These are phyloP conservation scores for Ciconia nigra DNA, from an alignment of 2,797 vertebrate genomes.

Conservation along the genomic window DNA sequence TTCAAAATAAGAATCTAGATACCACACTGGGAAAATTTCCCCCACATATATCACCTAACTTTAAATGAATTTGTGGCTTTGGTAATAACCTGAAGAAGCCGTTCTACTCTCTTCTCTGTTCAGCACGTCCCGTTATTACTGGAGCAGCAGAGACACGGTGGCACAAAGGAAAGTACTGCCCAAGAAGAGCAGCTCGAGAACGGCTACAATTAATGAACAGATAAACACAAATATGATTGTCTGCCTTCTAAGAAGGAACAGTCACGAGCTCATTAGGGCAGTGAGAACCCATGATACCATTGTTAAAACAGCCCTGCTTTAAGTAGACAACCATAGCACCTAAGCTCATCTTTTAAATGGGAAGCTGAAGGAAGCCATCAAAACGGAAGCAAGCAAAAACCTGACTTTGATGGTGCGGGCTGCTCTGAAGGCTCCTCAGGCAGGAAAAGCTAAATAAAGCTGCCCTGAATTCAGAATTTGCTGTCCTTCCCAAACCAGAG, in stretches of 20 bases:
- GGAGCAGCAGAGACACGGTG: neutral
- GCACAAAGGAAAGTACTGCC: neutral
- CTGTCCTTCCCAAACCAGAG: neutral
- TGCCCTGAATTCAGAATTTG: neutral
- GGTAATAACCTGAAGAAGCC: neutral
- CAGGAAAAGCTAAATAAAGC: neutral
- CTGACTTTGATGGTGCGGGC: neutral
- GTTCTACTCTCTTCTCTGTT: neutral
- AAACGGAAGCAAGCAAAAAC: neutral
- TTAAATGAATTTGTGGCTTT: neutral
- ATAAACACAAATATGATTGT: constrained; percentile 24
- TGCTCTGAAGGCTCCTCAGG: neutral
- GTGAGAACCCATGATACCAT: neutral
- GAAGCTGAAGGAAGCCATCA: neutral
- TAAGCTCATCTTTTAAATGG: neutral
- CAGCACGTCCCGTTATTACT: neutral
- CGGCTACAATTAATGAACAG: neutral
- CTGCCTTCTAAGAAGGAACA: constrained; percentile 9
- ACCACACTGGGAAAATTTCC: neutral
- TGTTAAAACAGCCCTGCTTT: neutral
- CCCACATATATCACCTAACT: neutral
- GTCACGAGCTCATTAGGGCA: neutral
- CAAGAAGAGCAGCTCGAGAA: neutral
- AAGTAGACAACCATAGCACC: neutral
- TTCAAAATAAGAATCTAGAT: neutral